Evolutionary conservation across 2,888 invertebrate genomes (phyloP).

Genomic region (Drosophila meridiana): DNA sequence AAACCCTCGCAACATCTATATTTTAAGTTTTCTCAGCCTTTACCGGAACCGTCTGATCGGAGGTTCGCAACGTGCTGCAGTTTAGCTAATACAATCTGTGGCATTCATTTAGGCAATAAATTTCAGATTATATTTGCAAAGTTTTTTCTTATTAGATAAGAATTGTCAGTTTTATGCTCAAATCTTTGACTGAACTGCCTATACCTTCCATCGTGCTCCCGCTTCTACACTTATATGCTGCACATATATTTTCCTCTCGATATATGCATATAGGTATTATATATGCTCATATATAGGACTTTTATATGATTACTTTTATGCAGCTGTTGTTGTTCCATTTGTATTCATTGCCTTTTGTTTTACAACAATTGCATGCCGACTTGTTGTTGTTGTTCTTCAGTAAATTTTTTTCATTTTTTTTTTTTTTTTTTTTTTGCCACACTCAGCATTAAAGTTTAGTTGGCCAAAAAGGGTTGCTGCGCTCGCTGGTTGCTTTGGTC

Average conservation of each 20-base stretch:
- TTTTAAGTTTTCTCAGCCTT: no score
- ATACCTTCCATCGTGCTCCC: no score
- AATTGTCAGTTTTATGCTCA: not conserved
- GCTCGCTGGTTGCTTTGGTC: slow-evolving; percentile 35
- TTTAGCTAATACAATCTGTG: not conserved
- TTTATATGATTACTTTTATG: slow-evolving; percentile 55
- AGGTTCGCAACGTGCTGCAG: no score
- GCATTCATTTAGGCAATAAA: not conserved
- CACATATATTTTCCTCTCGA: slow-evolving; percentile 21
- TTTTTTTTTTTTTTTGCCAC: slow-evolving; percentile 68
- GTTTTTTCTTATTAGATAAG: not conserved
- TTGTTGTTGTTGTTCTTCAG: slow-evolving; percentile 25
- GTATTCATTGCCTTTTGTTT: slow-evolving; percentile 72
- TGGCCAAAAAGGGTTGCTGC: slow-evolving; percentile 69
- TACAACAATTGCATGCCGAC: slow-evolving; percentile 74
- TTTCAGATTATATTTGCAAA: not conserved
- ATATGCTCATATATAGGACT: slow-evolving; percentile 38
- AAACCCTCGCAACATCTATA: no score
- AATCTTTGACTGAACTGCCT: not conserved
- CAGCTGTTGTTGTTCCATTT: slow-evolving; percentile 67
- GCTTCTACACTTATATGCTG: not conserved
- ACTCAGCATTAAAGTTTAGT: slow-evolving; percentile 77
- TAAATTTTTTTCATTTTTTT: slow-evolving; percentile 34
- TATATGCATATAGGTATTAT: slow-evolving; percentile 23
- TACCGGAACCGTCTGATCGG: no score